Evolutionary conservation across 2,113 vertebrate species (phyloP), one percentile per base, ranked within the genome.

Genomic region (Neolamprologus longior): DNA sequence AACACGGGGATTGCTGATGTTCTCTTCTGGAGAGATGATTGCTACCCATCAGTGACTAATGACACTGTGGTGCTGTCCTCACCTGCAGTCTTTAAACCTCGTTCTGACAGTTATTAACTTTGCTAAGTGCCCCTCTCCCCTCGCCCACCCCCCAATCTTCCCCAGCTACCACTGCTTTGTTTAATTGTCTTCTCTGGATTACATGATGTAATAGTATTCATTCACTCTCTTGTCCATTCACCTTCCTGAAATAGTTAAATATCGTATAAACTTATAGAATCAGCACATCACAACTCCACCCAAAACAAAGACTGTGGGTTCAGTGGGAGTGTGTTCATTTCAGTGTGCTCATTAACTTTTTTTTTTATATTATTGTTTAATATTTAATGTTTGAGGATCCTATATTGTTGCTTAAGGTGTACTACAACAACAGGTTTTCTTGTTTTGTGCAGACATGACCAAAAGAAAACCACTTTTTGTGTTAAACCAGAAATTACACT

Each of bases 11-110:
- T 66, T 83, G 84, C 33, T 57, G 58, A 52, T 5, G 40, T 40
- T 83, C 40, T 84, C 28, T 50, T 84, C 14, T 54, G 76, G 26
- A 71, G 68, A 88, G 66, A 13, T 82, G 53, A 61, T 66, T 85
- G 58, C 55, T 87, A 84, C 84, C 84, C 61, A 85, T 57, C 80
- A 81, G 66, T 73, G 66, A 85, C 61, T 83, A 89, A 80, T 85
- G 71, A 68, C 55, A 68, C 21, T n/a, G 9, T 76, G 57, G n/a
- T 52, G 57, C 71, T 68, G 54, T 28, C 26, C 37, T 57, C 61
- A 92, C 66, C 84, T 82, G 47, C 71, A 31, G 45, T 78, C 26
- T 86, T 50, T 19, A 47, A 82, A 80, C 33, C 13, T 55, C 31
- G 24, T 33, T 55, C 82, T 82, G 82, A 10, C 37, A 71, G 68